Evolutionary conservation across 2,888 invertebrate species (phyloP).

Genomic region (Drosophila mercatorum): DNA sequence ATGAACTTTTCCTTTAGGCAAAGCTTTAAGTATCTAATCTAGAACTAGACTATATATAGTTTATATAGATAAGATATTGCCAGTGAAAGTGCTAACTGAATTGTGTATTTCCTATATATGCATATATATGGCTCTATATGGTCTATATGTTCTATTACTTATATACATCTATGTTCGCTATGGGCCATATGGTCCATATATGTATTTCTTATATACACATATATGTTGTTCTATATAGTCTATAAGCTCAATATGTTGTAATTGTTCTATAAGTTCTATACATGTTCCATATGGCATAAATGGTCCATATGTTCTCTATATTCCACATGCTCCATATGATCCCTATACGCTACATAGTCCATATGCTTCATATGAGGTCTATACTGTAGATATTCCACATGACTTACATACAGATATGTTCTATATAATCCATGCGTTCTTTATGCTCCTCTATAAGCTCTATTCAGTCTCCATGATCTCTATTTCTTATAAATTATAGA

Average conservation of each 20-base stretch:
- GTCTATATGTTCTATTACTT: not conserved
- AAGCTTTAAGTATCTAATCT: conserved; percentile 2
- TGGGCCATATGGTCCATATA: no score
- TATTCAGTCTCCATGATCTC: no score
- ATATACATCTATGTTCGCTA: not conserved
- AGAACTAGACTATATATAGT: not conserved
- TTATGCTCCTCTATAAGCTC: no score
- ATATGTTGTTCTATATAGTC: not conserved
- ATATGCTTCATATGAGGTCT: no score
- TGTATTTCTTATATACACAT: not conserved
- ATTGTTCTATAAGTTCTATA: no score
- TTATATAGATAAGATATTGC: not conserved
- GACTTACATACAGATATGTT: not conserved
- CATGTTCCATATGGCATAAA: not conserved
- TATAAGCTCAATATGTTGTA: no score
- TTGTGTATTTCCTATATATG: not conserved
- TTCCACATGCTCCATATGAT: not conserved
- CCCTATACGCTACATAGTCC: not conserved
- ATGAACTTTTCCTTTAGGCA: not conserved
- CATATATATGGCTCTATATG: not conserved
- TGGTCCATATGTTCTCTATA: not conserved
- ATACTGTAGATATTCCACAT: not conserved
- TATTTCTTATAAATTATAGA: no score
- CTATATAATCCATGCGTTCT: not conserved
- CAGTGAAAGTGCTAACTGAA: not conserved